phyloP scores from a whole-genome alignment of 92 coral and sea anemone species.

The Isaurus tuberculatus region DNA sequence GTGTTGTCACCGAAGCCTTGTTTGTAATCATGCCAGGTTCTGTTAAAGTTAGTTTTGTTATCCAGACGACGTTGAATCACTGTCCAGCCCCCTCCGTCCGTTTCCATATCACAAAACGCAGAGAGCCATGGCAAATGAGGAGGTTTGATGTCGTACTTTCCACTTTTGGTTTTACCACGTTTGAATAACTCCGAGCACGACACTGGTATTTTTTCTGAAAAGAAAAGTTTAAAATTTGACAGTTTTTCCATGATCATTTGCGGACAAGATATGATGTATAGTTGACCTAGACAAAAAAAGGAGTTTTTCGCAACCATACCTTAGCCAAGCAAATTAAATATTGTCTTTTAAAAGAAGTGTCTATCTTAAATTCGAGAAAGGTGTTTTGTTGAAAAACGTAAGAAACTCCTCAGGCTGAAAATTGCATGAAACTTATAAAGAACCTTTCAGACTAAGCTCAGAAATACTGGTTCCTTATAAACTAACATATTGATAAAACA shows the following conservation, averaged over 20 bases:
- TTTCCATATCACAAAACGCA: constrained; percentile 19
- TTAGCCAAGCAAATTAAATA: too few relatives aligned
- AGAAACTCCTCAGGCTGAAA: too few relatives aligned
- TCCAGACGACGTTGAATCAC: constrained; percentile 19
- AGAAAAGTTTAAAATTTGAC: neutral
- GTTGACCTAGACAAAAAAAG: too few relatives aligned
- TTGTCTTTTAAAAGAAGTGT: too few relatives aligned
- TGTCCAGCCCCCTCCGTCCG: constrained; percentile 32
- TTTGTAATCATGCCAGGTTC: neutral
- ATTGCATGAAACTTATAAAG: too few relatives aligned
- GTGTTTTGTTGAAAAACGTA: too few relatives aligned
- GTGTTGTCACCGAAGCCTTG: neutral
- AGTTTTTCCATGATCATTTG: neutral
- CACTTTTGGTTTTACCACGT: neutral
- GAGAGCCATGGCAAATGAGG: neutral
- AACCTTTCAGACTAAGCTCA: too few relatives aligned
- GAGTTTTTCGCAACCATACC: neutral
- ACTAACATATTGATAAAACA: too few relatives aligned
- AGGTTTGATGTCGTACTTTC: neutral
- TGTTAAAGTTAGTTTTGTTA: neutral
- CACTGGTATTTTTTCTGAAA: neutral
- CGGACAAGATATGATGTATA: neutral
- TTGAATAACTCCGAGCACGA: neutral
- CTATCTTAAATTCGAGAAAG: too few relatives aligned
- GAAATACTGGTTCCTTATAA: too few relatives aligned